Evolutionary conservation across 2,113 vertebrate genomes (phyloP).

Genomic region (Vulpes ferrilata): DNA sequence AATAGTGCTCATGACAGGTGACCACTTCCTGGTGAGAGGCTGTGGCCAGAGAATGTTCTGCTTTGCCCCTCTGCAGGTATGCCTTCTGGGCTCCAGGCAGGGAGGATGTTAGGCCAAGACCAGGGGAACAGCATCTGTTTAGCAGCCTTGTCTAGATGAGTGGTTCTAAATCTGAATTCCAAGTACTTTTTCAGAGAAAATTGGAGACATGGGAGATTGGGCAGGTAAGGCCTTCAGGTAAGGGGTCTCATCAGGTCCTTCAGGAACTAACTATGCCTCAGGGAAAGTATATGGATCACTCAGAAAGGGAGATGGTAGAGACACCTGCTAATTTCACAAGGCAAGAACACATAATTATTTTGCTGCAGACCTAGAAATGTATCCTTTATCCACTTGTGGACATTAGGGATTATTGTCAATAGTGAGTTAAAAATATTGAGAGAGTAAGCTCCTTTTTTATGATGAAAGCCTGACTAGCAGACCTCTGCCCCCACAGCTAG

Average conservation of each 20-base stretch:
- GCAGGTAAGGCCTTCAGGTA: background rate
- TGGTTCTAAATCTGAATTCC: background rate
- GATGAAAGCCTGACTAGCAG: background rate
- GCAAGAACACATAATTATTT: background rate
- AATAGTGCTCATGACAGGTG: constrained; percentile 32
- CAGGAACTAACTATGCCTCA: background rate
- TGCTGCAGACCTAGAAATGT: background rate
- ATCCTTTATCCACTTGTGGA: background rate
- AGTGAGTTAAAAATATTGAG: background rate
- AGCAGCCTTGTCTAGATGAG: constrained; percentile 1
- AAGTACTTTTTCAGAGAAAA: background rate
- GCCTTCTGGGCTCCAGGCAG: background rate
- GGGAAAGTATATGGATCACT: background rate
- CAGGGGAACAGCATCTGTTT: background rate
- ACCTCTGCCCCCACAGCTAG: background rate
- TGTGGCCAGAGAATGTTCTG: constrained; percentile 4
- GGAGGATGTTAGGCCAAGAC: background rate
- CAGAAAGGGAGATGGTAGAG: background rate
- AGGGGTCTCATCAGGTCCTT: background rate
- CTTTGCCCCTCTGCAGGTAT: background rate
- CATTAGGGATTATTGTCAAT: background rate
- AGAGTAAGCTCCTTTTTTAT: background rate
- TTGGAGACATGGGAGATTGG: background rate
- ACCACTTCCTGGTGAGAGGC: background rate
- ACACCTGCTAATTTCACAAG: background rate